A percentile compares a stretch with the other conserved stretches of the same genome.
Evolutionary conservation across 2,888 invertebrate genomes (phyloP).

Genomic region (Cataglyphis rosenhaueri): DNA sequence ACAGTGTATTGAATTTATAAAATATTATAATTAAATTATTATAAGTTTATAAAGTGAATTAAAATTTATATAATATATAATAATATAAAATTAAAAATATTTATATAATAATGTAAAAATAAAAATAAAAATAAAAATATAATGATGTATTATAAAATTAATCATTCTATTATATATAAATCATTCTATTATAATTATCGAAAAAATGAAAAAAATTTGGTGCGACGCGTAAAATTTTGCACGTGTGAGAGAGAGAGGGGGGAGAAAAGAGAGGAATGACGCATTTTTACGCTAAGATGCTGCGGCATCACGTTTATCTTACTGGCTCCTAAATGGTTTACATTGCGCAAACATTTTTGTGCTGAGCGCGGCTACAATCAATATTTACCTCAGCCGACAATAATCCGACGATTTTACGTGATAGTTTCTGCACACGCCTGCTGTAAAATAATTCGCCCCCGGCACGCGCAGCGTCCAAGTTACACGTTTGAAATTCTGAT

Average conservation of each 20-base stretch:
- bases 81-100: too few species aligned
- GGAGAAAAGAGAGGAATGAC: background rate
- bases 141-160: too few species aligned
- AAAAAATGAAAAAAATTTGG: background rate
- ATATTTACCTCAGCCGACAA: conserved; percentile 28
- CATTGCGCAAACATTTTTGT: conserved; percentile 25
- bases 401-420: conserved; percentile 24
- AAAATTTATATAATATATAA: too few species aligned
- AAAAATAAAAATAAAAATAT: too few species aligned
- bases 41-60: too few species aligned
- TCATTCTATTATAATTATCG: too few species aligned
- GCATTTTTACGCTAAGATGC: conserved; percentile 12
- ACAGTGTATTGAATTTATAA: too few species aligned
- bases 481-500: conserved; percentile 19
- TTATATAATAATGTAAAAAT: too few species aligned
- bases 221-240: background rate
- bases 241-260: background rate
- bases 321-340: background rate
- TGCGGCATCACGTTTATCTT: background rate
- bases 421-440: background rate
- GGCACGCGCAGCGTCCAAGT: conserved; percentile 12
- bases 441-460: conserved; percentile 23
- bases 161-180: background rate
- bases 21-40: too few species aligned
- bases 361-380: conserved; percentile 6